These are phyloP conservation scores for Cercopithecus diana DNA, from an alignment of 2,797 vertebrate species.

Conservation along the genomic window DNA sequence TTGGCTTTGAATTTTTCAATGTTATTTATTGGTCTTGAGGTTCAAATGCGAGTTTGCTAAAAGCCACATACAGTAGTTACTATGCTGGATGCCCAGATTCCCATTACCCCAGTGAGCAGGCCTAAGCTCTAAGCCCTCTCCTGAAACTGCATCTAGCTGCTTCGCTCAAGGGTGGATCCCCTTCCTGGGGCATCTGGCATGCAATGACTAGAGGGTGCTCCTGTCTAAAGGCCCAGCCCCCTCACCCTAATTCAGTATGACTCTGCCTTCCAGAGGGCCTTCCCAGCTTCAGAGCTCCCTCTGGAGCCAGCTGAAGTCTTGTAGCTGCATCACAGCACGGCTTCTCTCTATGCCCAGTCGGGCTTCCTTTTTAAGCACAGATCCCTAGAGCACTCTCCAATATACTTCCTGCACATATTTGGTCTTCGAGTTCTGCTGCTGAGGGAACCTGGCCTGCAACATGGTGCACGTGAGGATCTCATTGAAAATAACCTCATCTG, in stretches of 20 bases:
- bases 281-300: neutral
- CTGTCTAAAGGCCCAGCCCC: neutral
- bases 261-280: neutral
- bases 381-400: neutral
- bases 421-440: neutral
- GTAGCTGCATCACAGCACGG: neutral
- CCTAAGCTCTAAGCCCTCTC: neutral
- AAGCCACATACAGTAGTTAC: neutral
- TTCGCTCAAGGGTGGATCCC: neutral
- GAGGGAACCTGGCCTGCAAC: neutral
- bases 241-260: neutral
- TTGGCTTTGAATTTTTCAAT: neutral
- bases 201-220: neutral
- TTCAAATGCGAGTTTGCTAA: neutral
- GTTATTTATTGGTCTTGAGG: neutral
- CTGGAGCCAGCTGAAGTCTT: neutral
- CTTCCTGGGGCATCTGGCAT: neutral
- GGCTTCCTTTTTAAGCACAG: neutral
- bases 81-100: neutral
- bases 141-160: neutral
- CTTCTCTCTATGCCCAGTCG: neutral
- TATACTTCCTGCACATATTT: neutral
- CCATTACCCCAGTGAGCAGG: neutral
- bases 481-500: neutral
- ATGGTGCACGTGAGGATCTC: neutral